Evolutionary conservation across 2,113 vertebrate genomes (phyloP).

Genomic region (human (Homo sapiens)): GRCh38 chr9:69559501-69560000

Average conservation of each 20-base stretch:
- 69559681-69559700: not conserved
- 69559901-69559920: not conserved
- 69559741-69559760: not conserved
- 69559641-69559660: constrained; percentile 22
- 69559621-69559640: not conserved
- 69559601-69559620: constrained; percentile 18
- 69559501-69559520: not conserved
- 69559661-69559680: not conserved
- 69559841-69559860: not conserved
- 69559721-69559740: not conserved
- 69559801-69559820: not conserved
- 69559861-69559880: not conserved
- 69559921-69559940: not conserved
- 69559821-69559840: not conserved
- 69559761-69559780: not conserved
- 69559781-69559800: not conserved
- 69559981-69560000: not conserved
- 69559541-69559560: not conserved
- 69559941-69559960: not conserved
- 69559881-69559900: not conserved
- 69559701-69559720: not conserved
- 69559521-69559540: not conserved
- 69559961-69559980: not conserved
- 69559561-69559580: constrained; percentile 1
- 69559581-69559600: not conserved